These are phyloP conservation scores for Syrmaticus mikado DNA, from an alignment of 2,113 vertebrate genomes.

Conservation along the genomic window DNA sequence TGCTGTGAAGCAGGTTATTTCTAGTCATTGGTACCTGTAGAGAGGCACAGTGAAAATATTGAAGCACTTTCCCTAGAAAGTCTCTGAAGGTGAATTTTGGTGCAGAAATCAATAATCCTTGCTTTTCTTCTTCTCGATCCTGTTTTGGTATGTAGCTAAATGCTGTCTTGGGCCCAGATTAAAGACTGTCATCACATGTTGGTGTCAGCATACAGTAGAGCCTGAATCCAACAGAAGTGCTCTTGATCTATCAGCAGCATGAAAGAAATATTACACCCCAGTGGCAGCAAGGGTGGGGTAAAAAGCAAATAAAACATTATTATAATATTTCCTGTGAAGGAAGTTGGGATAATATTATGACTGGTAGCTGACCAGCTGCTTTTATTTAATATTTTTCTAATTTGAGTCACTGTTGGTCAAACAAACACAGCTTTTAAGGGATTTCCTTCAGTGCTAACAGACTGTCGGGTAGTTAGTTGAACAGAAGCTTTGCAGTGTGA, in stretches of 20 bases:
- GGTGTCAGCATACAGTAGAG: not conserved
- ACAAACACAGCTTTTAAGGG: constrained; percentile 65
- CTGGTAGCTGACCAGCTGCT: constrained; percentile 70
- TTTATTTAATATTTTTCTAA: constrained; percentile 73
- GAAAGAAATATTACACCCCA: constrained; percentile 46
- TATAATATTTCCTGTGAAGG: constrained; percentile 64
- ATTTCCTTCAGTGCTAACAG: constrained; percentile 61
- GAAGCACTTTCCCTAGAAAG: not conserved
- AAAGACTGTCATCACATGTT: not conserved
- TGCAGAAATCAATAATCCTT: not conserved
- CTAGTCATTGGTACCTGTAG: not conserved
- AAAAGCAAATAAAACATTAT: constrained; percentile 50
- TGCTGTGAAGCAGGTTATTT: not conserved
- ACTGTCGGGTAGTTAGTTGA: constrained; percentile 21
- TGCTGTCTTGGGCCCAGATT: not conserved
- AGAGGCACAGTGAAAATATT: not conserved
- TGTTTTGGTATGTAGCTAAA: not conserved
- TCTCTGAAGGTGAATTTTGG: not conserved
- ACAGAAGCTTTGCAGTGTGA: constrained; percentile 49
- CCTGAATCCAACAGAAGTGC: constrained; percentile 47
- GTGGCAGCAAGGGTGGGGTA: constrained; percentile 14
- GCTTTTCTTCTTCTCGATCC: not conserved
- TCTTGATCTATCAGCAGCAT: constrained; percentile 39
- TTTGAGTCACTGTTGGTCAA: constrained; percentile 70
- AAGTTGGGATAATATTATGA: constrained; percentile 61